phyloP scores from a whole-genome alignment of 2,797 vertebrate genomes.

The Synaphobranchus kaupii region DNA sequence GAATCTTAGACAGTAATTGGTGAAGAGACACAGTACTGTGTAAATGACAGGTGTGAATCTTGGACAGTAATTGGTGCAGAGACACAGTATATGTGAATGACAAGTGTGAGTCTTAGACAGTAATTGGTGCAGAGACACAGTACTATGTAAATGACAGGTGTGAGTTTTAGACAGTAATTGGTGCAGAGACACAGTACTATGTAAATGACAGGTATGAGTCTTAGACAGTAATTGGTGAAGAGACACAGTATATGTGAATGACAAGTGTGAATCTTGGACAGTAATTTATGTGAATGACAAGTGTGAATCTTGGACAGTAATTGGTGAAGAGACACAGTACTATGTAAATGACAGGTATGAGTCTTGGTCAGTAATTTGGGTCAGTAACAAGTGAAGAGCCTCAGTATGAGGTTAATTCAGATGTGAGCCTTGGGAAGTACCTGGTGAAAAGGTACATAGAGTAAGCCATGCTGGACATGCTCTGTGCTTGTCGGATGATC shows the following conservation, averaged over 20 bases:
- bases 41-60: neutral
- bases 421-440: slow-evolving; percentile 61
- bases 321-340: neutral
- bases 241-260: neutral
- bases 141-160: neutral
- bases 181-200: neutral
- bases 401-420: neutral
- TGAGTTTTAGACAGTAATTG: neutral
- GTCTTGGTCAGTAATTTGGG: neutral
- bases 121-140: no score
- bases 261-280: neutral
- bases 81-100: neutral
- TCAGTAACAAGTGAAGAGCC: neutral
- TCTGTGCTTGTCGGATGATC: slow-evolving; percentile 81
- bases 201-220: neutral
- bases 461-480: slow-evolving; percentile 91
- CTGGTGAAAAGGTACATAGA: slow-evolving; percentile 96
- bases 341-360: neutral
- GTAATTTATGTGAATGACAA: neutral
- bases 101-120: neutral
- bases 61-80: neutral
- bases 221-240: neutral
- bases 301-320: neutral
- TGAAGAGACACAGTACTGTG: neutral
- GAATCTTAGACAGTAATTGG: neutral